Evolutionary conservation across 2,797 vertebrate genomes (phyloP).

Genomic region (Poeciliopsis presidionis): DNA sequence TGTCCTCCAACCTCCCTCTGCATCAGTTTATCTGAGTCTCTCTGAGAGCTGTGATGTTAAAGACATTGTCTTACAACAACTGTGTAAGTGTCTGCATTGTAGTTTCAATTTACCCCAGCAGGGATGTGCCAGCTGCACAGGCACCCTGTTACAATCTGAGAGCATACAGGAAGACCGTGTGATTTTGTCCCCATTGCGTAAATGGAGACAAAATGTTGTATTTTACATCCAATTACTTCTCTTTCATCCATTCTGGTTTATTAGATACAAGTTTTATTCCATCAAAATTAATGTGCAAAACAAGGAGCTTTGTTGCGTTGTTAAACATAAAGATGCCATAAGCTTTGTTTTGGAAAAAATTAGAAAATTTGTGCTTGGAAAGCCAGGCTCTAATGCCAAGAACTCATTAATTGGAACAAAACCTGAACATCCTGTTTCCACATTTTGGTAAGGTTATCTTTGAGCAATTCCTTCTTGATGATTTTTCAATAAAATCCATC

Average conservation of each 20-base stretch:
- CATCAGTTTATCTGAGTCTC: conserved; percentile 22
- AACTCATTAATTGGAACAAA: background rate
- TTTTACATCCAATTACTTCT: background rate
- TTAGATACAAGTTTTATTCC: background rate
- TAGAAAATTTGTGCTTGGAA: background rate
- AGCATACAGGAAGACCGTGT: background rate
- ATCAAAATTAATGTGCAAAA: background rate
- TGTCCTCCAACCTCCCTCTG: conserved; percentile 22
- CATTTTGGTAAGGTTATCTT: background rate
- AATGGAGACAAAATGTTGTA: background rate
- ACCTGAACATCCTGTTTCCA: background rate
- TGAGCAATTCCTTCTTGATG: background rate
- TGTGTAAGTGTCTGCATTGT: background rate
- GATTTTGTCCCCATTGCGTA: conserved; percentile 1
- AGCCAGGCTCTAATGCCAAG: background rate
- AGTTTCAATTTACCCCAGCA: conserved; percentile 2
- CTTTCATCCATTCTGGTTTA: background rate
- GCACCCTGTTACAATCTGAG: conserved; percentile 8
- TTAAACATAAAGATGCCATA: background rate
- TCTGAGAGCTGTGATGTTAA: conserved; percentile 22
- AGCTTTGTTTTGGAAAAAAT: background rate
- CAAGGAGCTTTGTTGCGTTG: background rate
- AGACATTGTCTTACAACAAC: background rate
- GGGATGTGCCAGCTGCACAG: conserved; percentile 12
- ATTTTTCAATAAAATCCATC: no score